Percentiles rank a stretch among this genome's conserved stretches.
These are phyloP conservation scores for Macquaria ambigua DNA, from an alignment of 2,113 vertebrate species.

Conservation along the genomic window DNA sequence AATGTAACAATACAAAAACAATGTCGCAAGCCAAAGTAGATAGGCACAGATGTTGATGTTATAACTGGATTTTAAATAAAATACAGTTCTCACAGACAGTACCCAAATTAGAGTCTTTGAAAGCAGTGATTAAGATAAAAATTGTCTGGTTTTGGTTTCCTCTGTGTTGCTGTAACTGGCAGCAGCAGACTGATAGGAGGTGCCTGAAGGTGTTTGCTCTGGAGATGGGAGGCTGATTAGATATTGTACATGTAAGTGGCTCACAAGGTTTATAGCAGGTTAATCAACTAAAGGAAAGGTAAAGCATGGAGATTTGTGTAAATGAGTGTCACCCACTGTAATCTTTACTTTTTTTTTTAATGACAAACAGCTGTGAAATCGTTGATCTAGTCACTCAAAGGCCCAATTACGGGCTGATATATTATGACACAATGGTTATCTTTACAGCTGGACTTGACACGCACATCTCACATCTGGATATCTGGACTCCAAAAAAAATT, in stretches of 20 bases:
- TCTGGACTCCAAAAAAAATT: conserved; percentile 40
- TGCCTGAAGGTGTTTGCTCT: conserved; percentile 57
- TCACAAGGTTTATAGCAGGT: conserved; percentile 40
- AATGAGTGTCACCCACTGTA: conserved; percentile 36
- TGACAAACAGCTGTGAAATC: conserved; percentile 49
- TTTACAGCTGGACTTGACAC: conserved; percentile 45
- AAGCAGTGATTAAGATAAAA: conserved; percentile 47
- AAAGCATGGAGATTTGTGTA: conserved; percentile 33
- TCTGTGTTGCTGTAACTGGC: conserved; percentile 45
- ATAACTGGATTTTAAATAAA: conserved; percentile 28
- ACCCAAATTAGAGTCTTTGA: conserved; percentile 35
- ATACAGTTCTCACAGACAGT: conserved; percentile 13
- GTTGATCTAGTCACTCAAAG: conserved; percentile 25
- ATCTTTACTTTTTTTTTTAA: conserved; percentile 17
- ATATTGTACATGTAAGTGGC: conserved; percentile 50
- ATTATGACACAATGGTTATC: conserved; percentile 35
- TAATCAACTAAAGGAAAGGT: conserved; percentile 52
- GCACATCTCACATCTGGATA: conserved; percentile 45
- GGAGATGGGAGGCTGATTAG: conserved; percentile 62
- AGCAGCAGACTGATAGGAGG: conserved; percentile 52
- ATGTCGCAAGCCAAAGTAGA: not conserved
- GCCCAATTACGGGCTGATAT: conserved; percentile 11
- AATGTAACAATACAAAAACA: not conserved
- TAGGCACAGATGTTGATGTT: conserved; percentile 5
- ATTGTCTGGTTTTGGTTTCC: conserved; percentile 55